These are phyloP conservation scores for Aplysina aerophoba DNA, from an alignment of 37 sponge, comb jelly and placozoan genomes.

Conservation along the genomic window DNA sequence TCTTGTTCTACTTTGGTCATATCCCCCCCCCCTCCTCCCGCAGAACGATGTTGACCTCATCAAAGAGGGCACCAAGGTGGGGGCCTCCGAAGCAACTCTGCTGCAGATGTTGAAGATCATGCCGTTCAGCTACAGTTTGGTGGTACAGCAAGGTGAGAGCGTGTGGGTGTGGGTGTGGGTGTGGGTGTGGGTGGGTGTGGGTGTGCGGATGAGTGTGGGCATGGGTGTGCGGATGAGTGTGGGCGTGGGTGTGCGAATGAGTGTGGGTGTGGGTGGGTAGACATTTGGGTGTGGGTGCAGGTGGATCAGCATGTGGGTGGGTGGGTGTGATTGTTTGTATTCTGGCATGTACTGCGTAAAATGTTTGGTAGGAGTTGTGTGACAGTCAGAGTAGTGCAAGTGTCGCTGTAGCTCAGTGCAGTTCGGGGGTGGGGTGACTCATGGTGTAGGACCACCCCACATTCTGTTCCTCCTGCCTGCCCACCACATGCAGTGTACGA, in stretches of 20 bases:
- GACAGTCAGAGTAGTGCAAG: no score
- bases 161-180: not conserved
- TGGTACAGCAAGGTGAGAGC: slow-evolving; percentile 59
- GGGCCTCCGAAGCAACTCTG: slow-evolving; percentile 94
- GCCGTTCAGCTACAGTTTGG: slow-evolving; percentile 95
- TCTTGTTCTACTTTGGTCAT: no score
- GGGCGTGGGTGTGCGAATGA: not conserved
- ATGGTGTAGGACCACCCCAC: no score
- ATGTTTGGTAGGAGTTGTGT: no score
- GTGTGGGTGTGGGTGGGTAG: not conserved
- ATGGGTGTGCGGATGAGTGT: not conserved
- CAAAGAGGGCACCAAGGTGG: slow-evolving; percentile 85
- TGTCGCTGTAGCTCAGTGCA: no score
- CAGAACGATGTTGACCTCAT: slow-evolving; percentile 92
- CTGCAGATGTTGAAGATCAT: slow-evolving; percentile 98
- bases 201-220: not conserved
- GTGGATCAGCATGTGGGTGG: no score
- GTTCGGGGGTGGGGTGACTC: no score
- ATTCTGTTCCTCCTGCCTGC: not conserved
- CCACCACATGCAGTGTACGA: slow-evolving; percentile 76
- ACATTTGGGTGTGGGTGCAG: not conserved
- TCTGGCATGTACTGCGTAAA: no score
- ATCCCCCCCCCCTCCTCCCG: not conserved
- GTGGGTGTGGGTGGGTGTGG: slow-evolving; percentile 15
- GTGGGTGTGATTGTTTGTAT: no score